phyloP scores from a whole-genome alignment of 2,797 vertebrate species.

The Rhynchotus rufescens region DNA sequence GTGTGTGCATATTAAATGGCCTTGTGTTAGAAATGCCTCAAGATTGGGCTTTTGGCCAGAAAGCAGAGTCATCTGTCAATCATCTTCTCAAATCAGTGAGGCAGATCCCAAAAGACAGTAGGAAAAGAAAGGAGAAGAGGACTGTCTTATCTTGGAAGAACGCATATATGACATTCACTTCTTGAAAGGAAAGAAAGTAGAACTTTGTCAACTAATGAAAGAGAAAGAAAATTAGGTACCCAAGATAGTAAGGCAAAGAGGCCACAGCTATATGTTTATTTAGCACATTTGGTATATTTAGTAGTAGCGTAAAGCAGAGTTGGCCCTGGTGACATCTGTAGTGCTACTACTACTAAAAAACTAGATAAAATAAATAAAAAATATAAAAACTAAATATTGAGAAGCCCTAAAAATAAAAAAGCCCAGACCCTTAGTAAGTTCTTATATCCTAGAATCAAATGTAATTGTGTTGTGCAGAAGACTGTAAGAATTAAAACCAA shows the following conservation, averaged over 20 bases:
- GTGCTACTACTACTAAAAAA: neutral
- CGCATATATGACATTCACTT: too few species aligned
- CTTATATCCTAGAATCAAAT: neutral
- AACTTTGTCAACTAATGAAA: neutral
- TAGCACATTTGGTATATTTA: neutral
- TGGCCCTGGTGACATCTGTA: neutral
- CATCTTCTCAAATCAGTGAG: neutral
- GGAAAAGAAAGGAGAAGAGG: neutral
- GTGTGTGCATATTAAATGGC: neutral
- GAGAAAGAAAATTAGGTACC: neutral
- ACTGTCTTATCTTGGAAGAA: neutral
- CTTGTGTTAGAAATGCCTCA: neutral
- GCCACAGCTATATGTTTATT: neutral
- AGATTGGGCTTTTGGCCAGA: neutral
- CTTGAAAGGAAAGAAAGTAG: neutral
- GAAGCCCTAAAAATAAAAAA: neutral
- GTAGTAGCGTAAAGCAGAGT: fast-evolving
- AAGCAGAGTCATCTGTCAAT: neutral
- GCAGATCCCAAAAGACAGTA: neutral
- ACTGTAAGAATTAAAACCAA: neutral
- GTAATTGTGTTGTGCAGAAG: neutral
- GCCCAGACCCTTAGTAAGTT: neutral
- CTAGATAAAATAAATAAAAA: neutral
- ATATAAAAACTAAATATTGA: neutral
- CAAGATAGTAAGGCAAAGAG: neutral